Conservation (phyloP, 2,113 vertebrate genomes). For the Chaetura pelagica region DNA sequence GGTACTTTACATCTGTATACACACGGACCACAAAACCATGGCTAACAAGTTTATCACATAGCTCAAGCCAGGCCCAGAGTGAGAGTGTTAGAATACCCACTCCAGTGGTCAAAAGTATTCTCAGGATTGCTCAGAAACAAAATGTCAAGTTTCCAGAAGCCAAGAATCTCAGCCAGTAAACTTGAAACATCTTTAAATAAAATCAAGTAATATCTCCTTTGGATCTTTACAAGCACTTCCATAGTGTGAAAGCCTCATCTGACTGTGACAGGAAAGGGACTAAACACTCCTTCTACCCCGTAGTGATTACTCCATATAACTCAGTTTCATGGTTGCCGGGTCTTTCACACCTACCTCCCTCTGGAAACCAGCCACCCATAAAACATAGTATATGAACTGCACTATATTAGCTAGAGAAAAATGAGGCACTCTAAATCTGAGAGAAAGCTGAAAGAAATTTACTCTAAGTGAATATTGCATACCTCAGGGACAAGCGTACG, state of each 20-base stretch:
- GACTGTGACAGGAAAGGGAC: not conserved
- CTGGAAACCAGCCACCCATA: conserved; percentile 44
- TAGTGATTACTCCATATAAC: conserved; percentile 10
- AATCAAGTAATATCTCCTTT: not conserved
- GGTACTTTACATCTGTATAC: not conserved
- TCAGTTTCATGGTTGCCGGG: conserved; percentile 32
- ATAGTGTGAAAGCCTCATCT: not conserved
- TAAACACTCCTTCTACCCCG: not conserved
- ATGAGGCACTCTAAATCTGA: conserved; percentile 35
- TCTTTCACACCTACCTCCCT: conserved; percentile 55
- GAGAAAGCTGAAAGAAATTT: conserved; percentile 54
- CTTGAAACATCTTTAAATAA: not conserved
- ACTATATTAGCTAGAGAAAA: conserved; percentile 54
- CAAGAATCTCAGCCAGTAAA: not conserved
- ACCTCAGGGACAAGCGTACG: not conserved
- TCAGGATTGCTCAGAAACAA: not conserved
- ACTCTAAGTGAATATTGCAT: conserved; percentile 32
- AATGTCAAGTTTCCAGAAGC: not conserved
- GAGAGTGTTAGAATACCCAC: not conserved
- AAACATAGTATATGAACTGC: conserved; percentile 36
- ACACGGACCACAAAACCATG: not conserved
- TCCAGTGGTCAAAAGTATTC: not conserved
- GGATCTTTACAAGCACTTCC: not conserved
- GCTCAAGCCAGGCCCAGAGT: not conserved
- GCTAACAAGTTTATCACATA: not conserved